Evolutionary conservation across 2,888 invertebrate genomes (phyloP).

Genomic region (Luperina nickerlii): DNA sequence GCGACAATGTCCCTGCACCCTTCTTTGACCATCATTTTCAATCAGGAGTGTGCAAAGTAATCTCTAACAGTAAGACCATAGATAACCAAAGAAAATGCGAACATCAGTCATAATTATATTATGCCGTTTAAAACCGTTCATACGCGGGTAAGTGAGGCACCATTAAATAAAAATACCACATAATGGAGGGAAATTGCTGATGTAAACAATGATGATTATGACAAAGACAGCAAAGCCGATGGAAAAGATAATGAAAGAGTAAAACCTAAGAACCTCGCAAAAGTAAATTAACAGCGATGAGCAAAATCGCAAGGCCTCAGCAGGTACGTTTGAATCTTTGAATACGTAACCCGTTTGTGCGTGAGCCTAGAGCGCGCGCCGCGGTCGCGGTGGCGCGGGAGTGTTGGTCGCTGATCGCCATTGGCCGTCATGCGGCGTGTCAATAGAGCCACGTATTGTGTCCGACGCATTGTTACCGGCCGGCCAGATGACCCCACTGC

Average conservation of each 20-base stretch:
- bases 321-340: conserved; percentile 32
- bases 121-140: conserved; percentile 3
- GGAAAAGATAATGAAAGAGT: conserved; percentile 12
- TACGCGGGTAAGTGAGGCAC: conserved; percentile 1
- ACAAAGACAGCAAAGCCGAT: conserved; percentile 1
- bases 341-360: conserved; percentile 49
- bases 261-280: neutral
- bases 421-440: conserved; percentile 70
- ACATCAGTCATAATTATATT: neutral
- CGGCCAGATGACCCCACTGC: conserved; percentile 81
- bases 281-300: conserved; percentile 20
- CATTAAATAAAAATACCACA: conserved; percentile 27
- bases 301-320: conserved; percentile 21
- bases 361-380: conserved; percentile 32
- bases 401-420: conserved; percentile 48
- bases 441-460: conserved; percentile 79
- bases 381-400: conserved; percentile 42
- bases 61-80: neutral
- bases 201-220: conserved; percentile 22
- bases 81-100: conserved; percentile 3
- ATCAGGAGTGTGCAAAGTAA: neutral
- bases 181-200: conserved; percentile 17
- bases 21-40: neutral
- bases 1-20: too few species aligned
- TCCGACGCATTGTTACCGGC: conserved; percentile 75